Evolutionary conservation across 2,113 vertebrate genomes (phyloP).

Genomic region (Neogale vison): DNA sequence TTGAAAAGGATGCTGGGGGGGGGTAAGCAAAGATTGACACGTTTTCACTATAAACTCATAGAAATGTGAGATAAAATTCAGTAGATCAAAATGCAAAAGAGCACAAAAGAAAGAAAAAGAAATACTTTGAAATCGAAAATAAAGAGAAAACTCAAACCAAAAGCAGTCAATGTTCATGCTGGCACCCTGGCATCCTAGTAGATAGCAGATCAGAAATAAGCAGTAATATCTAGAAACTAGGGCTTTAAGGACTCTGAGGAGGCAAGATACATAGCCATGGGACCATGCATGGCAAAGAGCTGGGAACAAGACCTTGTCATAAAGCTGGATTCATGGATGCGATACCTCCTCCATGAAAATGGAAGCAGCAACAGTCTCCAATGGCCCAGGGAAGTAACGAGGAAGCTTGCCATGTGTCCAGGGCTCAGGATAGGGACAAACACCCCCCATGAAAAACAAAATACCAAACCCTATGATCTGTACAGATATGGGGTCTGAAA

Average conservation of each 20-base stretch:
- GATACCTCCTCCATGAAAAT: background rate
- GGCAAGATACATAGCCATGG: background rate
- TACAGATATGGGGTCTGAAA: background rate
- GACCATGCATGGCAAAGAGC: background rate
- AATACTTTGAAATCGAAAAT: background rate
- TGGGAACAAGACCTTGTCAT: background rate
- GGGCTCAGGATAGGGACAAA: background rate
- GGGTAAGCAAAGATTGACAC: background rate
- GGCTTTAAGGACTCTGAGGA: background rate
- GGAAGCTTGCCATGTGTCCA: background rate
- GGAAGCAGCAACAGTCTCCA: background rate
- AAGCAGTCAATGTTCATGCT: background rate
- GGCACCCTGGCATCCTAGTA: background rate
- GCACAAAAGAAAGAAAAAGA: background rate
- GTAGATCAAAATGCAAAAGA: conserved; percentile 32
- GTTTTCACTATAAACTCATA: background rate
- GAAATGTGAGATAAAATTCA: conserved; percentile 22
- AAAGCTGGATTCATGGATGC: background rate
- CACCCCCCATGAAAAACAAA: background rate
- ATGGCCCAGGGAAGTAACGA: background rate
- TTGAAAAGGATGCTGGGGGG: background rate
- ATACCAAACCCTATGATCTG: background rate
- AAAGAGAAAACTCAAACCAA: background rate
- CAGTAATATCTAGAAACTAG: background rate
- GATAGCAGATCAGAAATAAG: conserved; percentile 5